Conservation (phyloP, 2,113 vertebrate species). For the Nesogale talazaci region DNA sequence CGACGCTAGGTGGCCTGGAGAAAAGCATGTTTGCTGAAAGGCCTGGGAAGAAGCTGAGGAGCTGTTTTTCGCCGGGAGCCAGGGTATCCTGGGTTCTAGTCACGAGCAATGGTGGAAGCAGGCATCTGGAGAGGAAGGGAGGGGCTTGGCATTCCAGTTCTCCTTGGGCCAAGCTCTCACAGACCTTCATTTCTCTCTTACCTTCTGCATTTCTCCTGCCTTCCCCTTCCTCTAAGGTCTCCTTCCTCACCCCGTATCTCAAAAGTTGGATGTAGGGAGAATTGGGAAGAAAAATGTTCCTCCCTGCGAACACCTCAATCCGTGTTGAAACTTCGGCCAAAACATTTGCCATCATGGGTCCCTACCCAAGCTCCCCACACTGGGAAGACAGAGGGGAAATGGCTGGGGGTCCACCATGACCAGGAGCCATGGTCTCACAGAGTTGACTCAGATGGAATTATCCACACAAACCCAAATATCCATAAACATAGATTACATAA, state of each 20-base stretch:
- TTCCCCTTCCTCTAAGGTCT: neutral
- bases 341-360: neutral
- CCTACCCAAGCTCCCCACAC: neutral
- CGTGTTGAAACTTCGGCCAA: neutral
- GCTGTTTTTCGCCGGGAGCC: neutral
- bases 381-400: neutral
- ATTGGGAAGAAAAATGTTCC: neutral
- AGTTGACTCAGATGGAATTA: neutral
- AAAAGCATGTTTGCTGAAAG: neutral
- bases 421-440: neutral
- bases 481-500: too few relatives aligned
- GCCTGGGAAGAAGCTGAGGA: neutral
- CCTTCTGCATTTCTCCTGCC: neutral
- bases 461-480: neutral
- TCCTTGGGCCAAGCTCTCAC: rapidly evolving
- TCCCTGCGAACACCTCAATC: neutral
- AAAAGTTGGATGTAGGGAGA: neutral
- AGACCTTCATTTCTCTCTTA: neutral
- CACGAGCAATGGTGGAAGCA: neutral
- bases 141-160: neutral
- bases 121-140: neutral
- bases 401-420: neutral
- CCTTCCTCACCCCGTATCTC: neutral
- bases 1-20: neutral
- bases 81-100: neutral